phyloP scores from a whole-genome alignment of 1,140 invertebrate species.

The Xylocopa sonorina region DNA sequence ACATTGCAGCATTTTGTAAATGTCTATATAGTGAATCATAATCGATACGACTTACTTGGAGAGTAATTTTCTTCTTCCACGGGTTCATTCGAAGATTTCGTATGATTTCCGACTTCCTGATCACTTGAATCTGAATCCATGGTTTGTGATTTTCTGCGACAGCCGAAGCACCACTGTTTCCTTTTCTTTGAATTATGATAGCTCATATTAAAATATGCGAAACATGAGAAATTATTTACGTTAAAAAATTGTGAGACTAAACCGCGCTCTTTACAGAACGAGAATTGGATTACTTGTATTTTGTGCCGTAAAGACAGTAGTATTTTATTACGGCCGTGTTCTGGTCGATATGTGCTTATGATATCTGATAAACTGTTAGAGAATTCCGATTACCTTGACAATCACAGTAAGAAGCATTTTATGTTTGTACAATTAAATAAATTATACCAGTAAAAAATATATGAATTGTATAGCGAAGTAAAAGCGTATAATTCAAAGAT shows the following conservation, averaged over 20 bases:
- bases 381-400: background rate
- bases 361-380: constrained; percentile 48
- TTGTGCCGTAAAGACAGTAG: background rate
- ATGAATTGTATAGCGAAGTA: background rate
- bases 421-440: background rate
- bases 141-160: constrained; percentile 56
- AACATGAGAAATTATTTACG: constrained; percentile 3
- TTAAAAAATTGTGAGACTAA: background rate
- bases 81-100: background rate
- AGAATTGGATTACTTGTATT: background rate
- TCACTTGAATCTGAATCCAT: constrained; percentile 62
- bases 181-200: constrained; percentile 12
- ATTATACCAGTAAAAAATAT: background rate
- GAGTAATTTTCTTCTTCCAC: background rate
- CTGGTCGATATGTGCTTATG: constrained; percentile 27
- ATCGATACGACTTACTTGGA: background rate
- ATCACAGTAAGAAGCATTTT: background rate
- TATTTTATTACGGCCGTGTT: background rate
- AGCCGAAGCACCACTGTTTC: constrained; percentile 44
- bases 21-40: background rate
- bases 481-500: too few relatives aligned
- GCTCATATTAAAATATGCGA: constrained; percentile 31
- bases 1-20: background rate
- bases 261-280: too few relatives aligned
- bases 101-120: constrained; percentile 27